A percentile compares a stretch with the other conserved stretches of the same genome.
phyloP scores from a whole-genome alignment of 2,888 invertebrate genomes.

The Schizaphis graminum region DNA sequence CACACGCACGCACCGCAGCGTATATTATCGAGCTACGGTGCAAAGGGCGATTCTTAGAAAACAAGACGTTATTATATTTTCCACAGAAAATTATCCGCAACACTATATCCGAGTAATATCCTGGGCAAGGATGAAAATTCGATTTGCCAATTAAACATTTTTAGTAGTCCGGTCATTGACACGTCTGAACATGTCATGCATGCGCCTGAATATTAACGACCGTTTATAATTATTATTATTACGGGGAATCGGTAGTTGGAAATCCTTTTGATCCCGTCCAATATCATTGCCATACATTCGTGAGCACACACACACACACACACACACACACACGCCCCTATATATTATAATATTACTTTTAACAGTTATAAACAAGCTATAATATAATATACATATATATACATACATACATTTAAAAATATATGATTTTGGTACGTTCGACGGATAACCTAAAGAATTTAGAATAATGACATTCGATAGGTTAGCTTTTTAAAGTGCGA shows the following conservation, averaged over 20 bases:
- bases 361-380: no score
- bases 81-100: neutral
- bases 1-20: neutral
- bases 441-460: no score
- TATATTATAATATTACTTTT: neutral
- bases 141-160: neutral
- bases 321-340: neutral
- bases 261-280: neutral
- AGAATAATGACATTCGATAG: no score
- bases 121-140: neutral
- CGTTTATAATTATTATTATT: neutral
- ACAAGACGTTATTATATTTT: conserved; percentile 16
- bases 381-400: no score
- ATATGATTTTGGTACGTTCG: no score
- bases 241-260: neutral
- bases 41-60: neutral
- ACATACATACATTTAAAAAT: no score
- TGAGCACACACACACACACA: neutral
- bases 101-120: neutral
- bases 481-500: no score
- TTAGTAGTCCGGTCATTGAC: neutral
- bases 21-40: neutral
- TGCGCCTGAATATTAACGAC: neutral
- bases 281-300: neutral
- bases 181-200: neutral